These are phyloP conservation scores for Orchestia grillus DNA, from an alignment of 1,140 invertebrate genomes.

Conservation along the genomic window DNA sequence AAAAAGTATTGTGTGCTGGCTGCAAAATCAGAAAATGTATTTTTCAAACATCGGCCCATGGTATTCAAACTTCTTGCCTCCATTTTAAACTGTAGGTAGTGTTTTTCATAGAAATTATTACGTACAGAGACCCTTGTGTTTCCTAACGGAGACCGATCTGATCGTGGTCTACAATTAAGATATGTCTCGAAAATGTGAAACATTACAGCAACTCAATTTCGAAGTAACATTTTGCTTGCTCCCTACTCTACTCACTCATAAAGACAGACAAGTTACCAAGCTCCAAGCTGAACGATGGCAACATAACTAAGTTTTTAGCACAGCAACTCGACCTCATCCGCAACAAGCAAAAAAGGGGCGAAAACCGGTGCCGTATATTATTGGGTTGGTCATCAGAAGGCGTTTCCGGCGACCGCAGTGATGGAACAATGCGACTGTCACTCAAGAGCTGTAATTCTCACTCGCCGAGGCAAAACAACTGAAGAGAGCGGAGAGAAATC, in stretches of 20 bases:
- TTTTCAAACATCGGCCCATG: background rate
- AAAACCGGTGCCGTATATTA: background rate
- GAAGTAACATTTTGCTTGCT: background rate
- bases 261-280: background rate
- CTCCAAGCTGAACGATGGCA: background rate
- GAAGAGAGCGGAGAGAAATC: background rate
- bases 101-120: too few relatives aligned
- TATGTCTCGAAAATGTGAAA: too few relatives aligned
- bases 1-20: too few relatives aligned
- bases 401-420: background rate
- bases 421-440: background rate
- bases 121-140: too few relatives aligned
- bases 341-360: background rate
- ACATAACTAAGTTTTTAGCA: background rate
- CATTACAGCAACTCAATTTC: background rate
- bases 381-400: background rate
- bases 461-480: background rate
- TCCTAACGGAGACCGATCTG: too few relatives aligned
- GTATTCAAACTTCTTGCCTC: background rate
- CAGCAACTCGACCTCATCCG: background rate
- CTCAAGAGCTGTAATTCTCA: background rate
- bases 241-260: too few relatives aligned
- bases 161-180: too few relatives aligned
- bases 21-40: background rate
- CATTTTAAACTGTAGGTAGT: too few relatives aligned